A percentile compares a stretch with the other conserved stretches of the same genome.
Conservation (phyloP, 1,140 invertebrate genomes). For the Dufourea novaeangliae region DNA sequence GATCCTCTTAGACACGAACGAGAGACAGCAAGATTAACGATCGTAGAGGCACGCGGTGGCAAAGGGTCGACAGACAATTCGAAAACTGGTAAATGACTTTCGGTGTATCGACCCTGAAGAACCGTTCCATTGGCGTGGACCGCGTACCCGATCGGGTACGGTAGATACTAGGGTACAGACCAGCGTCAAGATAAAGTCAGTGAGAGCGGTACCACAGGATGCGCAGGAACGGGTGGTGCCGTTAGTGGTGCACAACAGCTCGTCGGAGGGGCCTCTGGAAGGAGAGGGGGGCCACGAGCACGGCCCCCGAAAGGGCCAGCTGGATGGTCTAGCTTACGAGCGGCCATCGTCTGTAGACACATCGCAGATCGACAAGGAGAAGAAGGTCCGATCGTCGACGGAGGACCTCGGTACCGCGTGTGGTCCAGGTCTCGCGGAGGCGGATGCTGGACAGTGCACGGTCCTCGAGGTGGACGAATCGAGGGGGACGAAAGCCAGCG, state of each 20-base stretch:
- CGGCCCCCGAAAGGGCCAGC: constrained; percentile 71
- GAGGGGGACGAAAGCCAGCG: not conserved
- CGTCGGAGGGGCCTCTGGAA: constrained; percentile 55
- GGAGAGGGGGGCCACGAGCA: constrained; percentile 66
- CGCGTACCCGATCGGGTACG: constrained; percentile 69
- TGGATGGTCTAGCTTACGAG: constrained; percentile 65
- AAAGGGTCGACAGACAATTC: not conserved
- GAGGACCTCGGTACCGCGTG: constrained; percentile 19
- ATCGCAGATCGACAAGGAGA: not conserved
- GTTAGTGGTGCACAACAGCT: constrained; percentile 73
- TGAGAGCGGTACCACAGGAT: constrained; percentile 66
- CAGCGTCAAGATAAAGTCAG: constrained; percentile 77
- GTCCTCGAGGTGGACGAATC: constrained; percentile 14
- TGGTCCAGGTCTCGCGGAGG: constrained; percentile 23
- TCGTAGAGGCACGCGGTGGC: not conserved
- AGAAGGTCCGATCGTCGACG: constrained; percentile 15
- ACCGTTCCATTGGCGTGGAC: constrained; percentile 6
- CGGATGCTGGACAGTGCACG: constrained; percentile 31
- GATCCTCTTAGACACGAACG: not conserved
- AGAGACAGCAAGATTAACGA: not conserved
- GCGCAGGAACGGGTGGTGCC: constrained; percentile 71
- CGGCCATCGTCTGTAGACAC: constrained; percentile 37
- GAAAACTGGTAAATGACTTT: constrained; percentile 51
- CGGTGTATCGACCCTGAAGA: constrained; percentile 14
- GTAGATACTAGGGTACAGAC: constrained; percentile 63